These are phyloP conservation scores for Hydrotaea cyrtoneurina DNA, from an alignment of 2,888 invertebrate species.

Conservation along the genomic window DNA sequence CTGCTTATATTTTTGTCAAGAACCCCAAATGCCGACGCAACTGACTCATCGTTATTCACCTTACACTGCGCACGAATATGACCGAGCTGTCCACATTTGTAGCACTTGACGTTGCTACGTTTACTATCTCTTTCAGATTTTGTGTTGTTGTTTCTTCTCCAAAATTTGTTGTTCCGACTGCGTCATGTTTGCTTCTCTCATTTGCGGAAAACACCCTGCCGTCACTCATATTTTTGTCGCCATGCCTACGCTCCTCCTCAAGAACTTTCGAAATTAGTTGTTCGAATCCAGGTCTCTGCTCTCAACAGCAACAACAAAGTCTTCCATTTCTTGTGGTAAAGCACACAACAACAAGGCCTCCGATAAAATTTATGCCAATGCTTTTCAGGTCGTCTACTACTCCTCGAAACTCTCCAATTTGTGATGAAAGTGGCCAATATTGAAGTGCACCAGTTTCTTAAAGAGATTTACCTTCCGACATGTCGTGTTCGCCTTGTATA, in stretches of 20 bases:
- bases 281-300: conserved; percentile 54
- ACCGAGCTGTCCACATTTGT: conserved; percentile 61
- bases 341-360: conserved; percentile 53
- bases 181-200: conserved; percentile 29
- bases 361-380: conserved; percentile 41
- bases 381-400: conserved; percentile 50
- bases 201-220: conserved; percentile 48
- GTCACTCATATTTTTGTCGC: conserved; percentile 28
- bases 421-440: conserved; percentile 32
- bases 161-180: conserved; percentile 23
- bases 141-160: conserved; percentile 23
- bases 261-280: conserved; percentile 53
- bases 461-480: conserved; percentile 57
- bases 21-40: conserved; percentile 22
- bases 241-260: too few species aligned
- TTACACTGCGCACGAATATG: conserved; percentile 60
- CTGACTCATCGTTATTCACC: too few species aligned
- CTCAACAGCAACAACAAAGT: conserved; percentile 62
- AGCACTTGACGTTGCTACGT: conserved; percentile 47
- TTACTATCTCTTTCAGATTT: conserved; percentile 22
- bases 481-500: conserved; percentile 61
- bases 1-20: conserved; percentile 22
- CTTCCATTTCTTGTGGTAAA: conserved; percentile 44
- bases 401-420: conserved; percentile 58
- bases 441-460: conserved; percentile 45